phyloP scores from a whole-genome alignment of 2,888 invertebrate genomes.

The Cordilura impudica region DNA sequence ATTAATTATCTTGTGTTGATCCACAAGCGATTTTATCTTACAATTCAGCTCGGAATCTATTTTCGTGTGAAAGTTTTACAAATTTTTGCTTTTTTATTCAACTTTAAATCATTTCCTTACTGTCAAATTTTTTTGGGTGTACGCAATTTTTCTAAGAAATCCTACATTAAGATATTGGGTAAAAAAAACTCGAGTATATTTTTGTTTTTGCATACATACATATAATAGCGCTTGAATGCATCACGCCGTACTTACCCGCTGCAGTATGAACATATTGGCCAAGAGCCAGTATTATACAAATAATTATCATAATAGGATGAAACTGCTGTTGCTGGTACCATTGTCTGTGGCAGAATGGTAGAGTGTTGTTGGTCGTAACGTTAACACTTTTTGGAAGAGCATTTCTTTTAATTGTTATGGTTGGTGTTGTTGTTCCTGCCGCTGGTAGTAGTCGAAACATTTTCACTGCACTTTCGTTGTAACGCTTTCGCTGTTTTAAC shows the following conservation, averaged over 20 bases:
- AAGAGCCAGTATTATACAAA: slow-evolving; percentile 54
- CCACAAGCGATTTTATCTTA: too few species aligned
- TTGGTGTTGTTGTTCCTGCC: slow-evolving; percentile 51
- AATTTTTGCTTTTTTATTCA: too few species aligned
- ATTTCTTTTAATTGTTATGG: slow-evolving; percentile 51
- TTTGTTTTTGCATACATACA: too few species aligned
- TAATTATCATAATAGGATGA: slow-evolving; percentile 39
- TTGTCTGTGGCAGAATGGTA: slow-evolving; percentile 57
- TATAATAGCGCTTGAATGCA: slow-evolving; percentile 16
- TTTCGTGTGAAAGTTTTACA: too few species aligned
- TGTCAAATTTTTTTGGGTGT: too few species aligned
- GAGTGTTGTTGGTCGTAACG: slow-evolving; percentile 42
- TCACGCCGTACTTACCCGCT: slow-evolving; percentile 55
- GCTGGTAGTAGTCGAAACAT: slow-evolving; percentile 63
- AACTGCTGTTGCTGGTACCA: slow-evolving; percentile 25
- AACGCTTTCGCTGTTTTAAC: slow-evolving; percentile 76
- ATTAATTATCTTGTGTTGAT: too few species aligned
- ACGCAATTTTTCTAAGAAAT: too few species aligned
- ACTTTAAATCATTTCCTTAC: too few species aligned
- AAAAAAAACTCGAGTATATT: too few species aligned
- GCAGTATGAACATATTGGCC: slow-evolving; percentile 58
- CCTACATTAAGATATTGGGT: too few species aligned
- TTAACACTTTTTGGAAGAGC: slow-evolving; percentile 55
- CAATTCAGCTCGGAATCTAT: too few species aligned
- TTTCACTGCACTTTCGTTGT: slow-evolving; percentile 72